These are phyloP conservation scores for Stigmatopora argus DNA, from an alignment of 2,113 vertebrate species.

Conservation along the genomic window DNA sequence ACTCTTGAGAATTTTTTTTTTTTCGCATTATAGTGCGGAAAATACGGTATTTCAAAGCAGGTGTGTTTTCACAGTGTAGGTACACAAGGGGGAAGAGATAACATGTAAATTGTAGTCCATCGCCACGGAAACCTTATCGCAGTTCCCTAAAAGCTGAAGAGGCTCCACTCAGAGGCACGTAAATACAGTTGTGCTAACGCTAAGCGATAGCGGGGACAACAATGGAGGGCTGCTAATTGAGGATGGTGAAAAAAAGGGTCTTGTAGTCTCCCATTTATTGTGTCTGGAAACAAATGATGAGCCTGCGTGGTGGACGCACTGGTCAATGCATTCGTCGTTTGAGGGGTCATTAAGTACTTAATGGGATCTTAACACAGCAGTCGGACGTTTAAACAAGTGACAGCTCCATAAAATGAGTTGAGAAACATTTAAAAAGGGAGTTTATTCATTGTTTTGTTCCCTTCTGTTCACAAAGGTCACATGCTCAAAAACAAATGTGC, in stretches of 20 bases:
- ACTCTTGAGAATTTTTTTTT: too few relatives aligned
- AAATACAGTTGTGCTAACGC: not conserved
- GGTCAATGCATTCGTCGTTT: constrained; percentile 11
- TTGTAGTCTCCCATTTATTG: constrained; percentile 34
- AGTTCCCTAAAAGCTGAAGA: constrained; percentile 59
- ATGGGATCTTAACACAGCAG: not conserved
- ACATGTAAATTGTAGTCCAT: constrained; percentile 58
- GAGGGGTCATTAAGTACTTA: constrained; percentile 4
- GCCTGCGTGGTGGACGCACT: constrained; percentile 2
- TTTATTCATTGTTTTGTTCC: too few relatives aligned
- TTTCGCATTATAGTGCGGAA: too few relatives aligned
- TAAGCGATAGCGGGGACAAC: constrained; percentile 4
- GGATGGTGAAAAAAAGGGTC: constrained; percentile 42
- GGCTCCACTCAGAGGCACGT: constrained; percentile 33
- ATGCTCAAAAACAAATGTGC: too few relatives aligned
- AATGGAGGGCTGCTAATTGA: constrained; percentile 39
- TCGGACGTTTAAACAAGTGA: not conserved
- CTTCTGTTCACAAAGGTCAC: too few relatives aligned
- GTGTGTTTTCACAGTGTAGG: not conserved
- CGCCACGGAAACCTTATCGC: constrained; percentile 48
- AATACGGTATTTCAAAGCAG: too few relatives aligned
- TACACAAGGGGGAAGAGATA: constrained; percentile 40
- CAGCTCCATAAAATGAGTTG: not conserved
- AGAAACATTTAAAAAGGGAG: not conserved
- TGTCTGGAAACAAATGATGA: constrained; percentile 37